These are phyloP conservation scores for Drosophila lacteicornis DNA, from an alignment of 1,140 invertebrate genomes.

Conservation along the genomic window DNA sequence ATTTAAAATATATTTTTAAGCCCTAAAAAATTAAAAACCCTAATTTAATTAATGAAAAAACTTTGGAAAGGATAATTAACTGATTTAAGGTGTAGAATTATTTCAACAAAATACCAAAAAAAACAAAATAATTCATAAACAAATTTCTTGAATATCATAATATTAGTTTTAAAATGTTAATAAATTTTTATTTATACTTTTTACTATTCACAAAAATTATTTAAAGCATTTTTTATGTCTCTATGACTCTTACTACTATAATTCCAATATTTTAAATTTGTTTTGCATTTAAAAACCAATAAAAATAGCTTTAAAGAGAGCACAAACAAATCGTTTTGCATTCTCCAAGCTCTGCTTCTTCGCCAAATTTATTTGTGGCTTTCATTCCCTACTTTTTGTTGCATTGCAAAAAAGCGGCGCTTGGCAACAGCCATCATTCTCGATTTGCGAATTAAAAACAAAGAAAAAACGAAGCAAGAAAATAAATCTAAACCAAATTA, in stretches of 20 bases:
- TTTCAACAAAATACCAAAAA: too few species aligned
- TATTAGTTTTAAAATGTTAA: not conserved
- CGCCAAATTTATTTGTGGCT: slow-evolving; percentile 1
- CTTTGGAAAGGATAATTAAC: too few species aligned
- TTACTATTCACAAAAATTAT: not conserved
- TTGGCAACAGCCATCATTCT: slow-evolving; percentile 20
- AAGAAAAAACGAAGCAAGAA: slow-evolving; percentile 4
- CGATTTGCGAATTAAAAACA: slow-evolving; percentile 10
- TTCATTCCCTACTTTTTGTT: not conserved
- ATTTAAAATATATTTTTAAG: too few species aligned
- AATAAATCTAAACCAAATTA: slow-evolving; percentile 26
- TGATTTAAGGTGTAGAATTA: too few species aligned
- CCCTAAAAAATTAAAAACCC: too few species aligned
- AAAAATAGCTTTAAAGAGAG: not conserved
- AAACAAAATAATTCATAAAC: too few species aligned
- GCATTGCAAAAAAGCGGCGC: slow-evolving; percentile 19
- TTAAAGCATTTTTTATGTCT: not conserved
- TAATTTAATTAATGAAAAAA: too few species aligned
- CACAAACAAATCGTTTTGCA: not conserved
- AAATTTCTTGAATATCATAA: too few species aligned
- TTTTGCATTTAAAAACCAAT: not conserved
- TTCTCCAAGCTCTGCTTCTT: not conserved
- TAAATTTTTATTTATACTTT: not conserved
- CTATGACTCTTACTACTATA: not conserved
- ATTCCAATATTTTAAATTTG: too few species aligned